Evolutionary conservation across 2,797 vertebrate genomes (phyloP).

Genomic region (Poeciliopsis paucimaculata): DNA sequence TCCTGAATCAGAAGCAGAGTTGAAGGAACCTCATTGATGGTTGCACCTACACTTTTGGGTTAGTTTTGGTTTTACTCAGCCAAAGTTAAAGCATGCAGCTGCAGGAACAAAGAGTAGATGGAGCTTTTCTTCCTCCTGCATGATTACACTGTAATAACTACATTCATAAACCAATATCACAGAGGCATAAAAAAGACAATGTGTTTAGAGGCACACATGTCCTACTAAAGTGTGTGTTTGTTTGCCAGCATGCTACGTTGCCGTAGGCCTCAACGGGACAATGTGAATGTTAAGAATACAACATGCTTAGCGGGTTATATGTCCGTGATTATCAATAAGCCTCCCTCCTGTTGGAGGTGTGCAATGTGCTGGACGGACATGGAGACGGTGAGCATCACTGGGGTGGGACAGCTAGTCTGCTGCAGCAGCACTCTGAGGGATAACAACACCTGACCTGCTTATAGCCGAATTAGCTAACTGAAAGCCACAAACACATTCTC

Average conservation of each 20-base stretch:
- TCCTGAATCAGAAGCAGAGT: neutral
- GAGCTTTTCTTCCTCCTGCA: conserved; percentile 12
- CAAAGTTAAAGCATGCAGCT: neutral
- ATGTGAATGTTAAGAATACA: conserved; percentile 8
- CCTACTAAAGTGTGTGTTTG: neutral
- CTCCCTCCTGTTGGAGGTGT: neutral
- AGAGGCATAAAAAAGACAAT: conserved; percentile 13
- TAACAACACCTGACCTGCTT: conserved; percentile 40
- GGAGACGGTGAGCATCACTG: conserved; percentile 13
- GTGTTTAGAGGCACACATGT: neutral
- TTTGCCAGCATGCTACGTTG: conserved; percentile 21
- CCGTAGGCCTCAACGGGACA: conserved; percentile 44
- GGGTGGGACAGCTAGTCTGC: conserved; percentile 50
- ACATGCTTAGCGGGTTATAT: neutral
- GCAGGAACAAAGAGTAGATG: conserved; percentile 1
- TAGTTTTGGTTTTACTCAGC: conserved; percentile 6
- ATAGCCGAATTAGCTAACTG: conserved; percentile 59
- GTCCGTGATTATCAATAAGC: neutral
- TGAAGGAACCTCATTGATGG: neutral
- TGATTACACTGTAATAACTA: conserved; percentile 2
- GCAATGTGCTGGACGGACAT: too few species aligned
- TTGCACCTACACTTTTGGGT: neutral
- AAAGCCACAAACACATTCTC: neutral
- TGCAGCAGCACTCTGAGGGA: conserved; percentile 27
- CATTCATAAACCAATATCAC: neutral